These are phyloP conservation scores for Symphodus melops DNA, from an alignment of 2,113 vertebrate species.

Conservation along the genomic window DNA sequence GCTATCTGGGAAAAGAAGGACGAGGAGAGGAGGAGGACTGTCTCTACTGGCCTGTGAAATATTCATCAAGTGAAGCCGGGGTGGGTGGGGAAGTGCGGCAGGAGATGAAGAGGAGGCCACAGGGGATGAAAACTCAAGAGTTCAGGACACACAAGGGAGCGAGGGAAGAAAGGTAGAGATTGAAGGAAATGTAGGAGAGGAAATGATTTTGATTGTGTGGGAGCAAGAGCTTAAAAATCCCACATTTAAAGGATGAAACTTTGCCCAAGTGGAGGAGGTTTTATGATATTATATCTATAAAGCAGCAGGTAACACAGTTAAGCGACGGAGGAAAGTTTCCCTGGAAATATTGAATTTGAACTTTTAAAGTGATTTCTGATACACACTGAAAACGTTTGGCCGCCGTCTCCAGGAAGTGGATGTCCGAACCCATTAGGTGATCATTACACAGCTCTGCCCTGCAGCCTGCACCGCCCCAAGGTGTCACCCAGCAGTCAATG, in stretches of 20 bases:
- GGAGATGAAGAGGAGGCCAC: constrained; percentile 63
- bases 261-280: constrained; percentile 30
- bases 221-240: constrained; percentile 38
- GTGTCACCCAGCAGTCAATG: constrained; percentile 28
- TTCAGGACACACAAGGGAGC: constrained; percentile 47
- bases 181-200: constrained; percentile 28
- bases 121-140: constrained; percentile 61
- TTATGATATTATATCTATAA: constrained; percentile 29
- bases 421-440: constrained; percentile 34
- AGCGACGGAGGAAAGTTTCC: constrained; percentile 19
- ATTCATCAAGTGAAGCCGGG: constrained; percentile 76
- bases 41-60: constrained; percentile 81
- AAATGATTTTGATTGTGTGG: constrained; percentile 43
- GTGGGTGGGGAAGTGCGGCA: constrained; percentile 62
- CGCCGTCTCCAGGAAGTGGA: background rate
- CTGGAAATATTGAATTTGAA: constrained; percentile 17
- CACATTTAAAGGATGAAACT: constrained; percentile 27
- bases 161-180: constrained; percentile 22
- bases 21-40: constrained; percentile 62
- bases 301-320: constrained; percentile 1
- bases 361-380: constrained; percentile 24
- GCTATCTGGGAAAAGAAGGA: constrained; percentile 64
- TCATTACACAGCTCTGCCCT: constrained; percentile 16
- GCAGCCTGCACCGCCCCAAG: constrained; percentile 11
- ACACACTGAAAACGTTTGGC: constrained; percentile 12